Evolutionary conservation across 2,888 invertebrate genomes (phyloP), one percentile per base, ranked within the genome.

Genomic region (Trachelus iudaicus): DNA sequence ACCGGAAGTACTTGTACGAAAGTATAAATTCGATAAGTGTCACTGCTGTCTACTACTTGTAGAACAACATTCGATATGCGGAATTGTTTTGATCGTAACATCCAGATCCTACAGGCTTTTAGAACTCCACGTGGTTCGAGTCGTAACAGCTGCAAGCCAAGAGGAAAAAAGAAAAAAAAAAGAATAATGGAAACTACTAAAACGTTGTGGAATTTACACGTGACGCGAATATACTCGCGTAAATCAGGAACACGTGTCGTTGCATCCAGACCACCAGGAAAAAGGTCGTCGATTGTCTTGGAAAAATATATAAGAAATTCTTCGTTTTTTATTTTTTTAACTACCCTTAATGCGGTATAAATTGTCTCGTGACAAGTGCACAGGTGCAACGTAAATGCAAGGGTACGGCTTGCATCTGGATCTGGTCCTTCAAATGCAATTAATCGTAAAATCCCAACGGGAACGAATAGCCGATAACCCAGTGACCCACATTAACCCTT

Each of bases 391-490:
- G 23, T 56, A 56, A 23, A 2, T 56, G 23, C 56, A 75, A 37
- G 13, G 73, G 33, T 34, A 71, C 69, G 75, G 75, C 75, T 79
- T 77, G 69, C 76, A 73, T 56, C 75, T 80, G 13, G 75, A 69
- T 68, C 77, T 69, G 78, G 71, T 73, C 37, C 79, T 78, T 74
- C 69, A 80, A 80, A 82, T 81, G 86, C 86, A 85, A 87, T 85
- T 87, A 87, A 85, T 86, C 79, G 85, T 84, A 84, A 87, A 85
- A 84, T 81, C 83, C 83, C 82, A 79, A 40, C 73, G 74, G 79
- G 82, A 82, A 83, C 83, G 79, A 84, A 80, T 81, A 79, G 80
- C 81, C 81, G 87, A 88, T 87, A 88, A 88, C 88, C 88, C 82
- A 88, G 83, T 88, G 84, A 88, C 88, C 88, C 81, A 88, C 83